phyloP scores from a whole-genome alignment of 2,888 invertebrate species.

The Parelbella ahira region DNA sequence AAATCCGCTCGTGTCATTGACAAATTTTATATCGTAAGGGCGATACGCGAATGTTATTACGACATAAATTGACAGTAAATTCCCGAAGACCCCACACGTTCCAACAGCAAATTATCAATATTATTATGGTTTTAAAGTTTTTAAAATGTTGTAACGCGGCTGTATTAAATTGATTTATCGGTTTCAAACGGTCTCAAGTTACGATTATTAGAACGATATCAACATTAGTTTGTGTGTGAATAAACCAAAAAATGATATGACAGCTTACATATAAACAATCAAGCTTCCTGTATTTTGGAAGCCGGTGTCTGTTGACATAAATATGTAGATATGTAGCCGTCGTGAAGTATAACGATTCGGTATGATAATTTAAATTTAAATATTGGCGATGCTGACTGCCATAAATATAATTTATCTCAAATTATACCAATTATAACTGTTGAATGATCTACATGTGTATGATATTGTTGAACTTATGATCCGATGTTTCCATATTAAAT shows the following conservation, averaged over 20 bases:
- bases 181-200: slow-evolving; percentile 17
- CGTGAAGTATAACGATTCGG: slow-evolving; percentile 12
- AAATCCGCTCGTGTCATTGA: slow-evolving; percentile 24
- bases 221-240: slow-evolving; percentile 9
- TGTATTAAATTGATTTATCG: slow-evolving; percentile 18
- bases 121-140: slow-evolving; percentile 6
- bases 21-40: slow-evolving; percentile 30
- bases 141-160: slow-evolving; percentile 1
- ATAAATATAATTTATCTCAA: slow-evolving; percentile 17
- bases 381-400: slow-evolving; percentile 14
- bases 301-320: slow-evolving; percentile 17
- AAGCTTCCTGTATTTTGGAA: slow-evolving; percentile 18
- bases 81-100: slow-evolving; percentile 20
- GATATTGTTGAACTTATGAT: slow-evolving; percentile 3
- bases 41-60: slow-evolving; percentile 27
- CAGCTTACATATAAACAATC: slow-evolving; percentile 18
- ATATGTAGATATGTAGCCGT: slow-evolving; percentile 22
- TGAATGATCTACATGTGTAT: slow-evolving; percentile 18
- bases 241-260: slow-evolving; percentile 23
- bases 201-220: slow-evolving; percentile 18
- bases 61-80: slow-evolving; percentile 26
- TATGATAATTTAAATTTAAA: slow-evolving; percentile 20
- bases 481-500: slow-evolving; percentile 1
- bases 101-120: slow-evolving; percentile 17
- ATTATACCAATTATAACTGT: slow-evolving; percentile 18